phyloP scores from a whole-genome alignment of 1,140 invertebrate species.

The Drosophila miranda region DNA sequence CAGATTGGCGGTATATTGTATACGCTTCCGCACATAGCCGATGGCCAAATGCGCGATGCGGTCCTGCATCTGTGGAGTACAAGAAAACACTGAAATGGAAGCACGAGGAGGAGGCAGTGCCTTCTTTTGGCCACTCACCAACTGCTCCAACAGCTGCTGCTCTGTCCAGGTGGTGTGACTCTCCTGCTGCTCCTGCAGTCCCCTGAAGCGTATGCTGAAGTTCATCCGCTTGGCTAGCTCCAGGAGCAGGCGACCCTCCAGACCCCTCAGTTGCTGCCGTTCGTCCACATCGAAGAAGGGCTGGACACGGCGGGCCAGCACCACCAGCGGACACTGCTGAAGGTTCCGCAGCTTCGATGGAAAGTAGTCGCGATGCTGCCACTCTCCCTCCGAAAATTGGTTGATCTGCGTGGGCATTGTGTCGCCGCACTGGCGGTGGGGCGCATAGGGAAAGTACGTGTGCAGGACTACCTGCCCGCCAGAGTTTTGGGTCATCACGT shows the following conservation, averaged over 20 bases:
- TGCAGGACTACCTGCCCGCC: slow-evolving; percentile 48
- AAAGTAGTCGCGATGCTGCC: slow-evolving; percentile 45
- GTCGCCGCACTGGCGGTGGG: slow-evolving; percentile 13
- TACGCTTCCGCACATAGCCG: slow-evolving; percentile 49
- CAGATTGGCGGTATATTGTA: slow-evolving; percentile 34
- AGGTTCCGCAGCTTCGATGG: slow-evolving; percentile 57
- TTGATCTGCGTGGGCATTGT: slow-evolving; percentile 37
- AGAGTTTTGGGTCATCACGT: slow-evolving; percentile 58
- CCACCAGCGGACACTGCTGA: slow-evolving; percentile 41
- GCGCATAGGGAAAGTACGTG: slow-evolving; percentile 61
- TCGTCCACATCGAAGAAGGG: slow-evolving; percentile 37
- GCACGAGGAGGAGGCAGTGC: not conserved
- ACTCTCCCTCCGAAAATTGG: slow-evolving; percentile 31
- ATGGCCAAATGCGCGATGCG: slow-evolving; percentile 42
- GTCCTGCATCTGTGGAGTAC: slow-evolving; percentile 16
- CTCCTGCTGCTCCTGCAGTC: slow-evolving; percentile 17
- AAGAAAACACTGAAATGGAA: not conserved
- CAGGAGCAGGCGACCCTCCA: slow-evolving; percentile 43
- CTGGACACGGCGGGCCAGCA: slow-evolving; percentile 22
- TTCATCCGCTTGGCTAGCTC: slow-evolving; percentile 48
- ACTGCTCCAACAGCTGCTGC: slow-evolving; percentile 25
- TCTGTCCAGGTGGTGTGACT: slow-evolving; percentile 25
- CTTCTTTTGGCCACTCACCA: slow-evolving; percentile 10
- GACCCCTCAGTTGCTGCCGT: not conserved
- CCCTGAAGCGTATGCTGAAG: slow-evolving; percentile 33